phyloP scores from a whole-genome alignment of 2,888 invertebrate species.

The Noctua janthina region DNA sequence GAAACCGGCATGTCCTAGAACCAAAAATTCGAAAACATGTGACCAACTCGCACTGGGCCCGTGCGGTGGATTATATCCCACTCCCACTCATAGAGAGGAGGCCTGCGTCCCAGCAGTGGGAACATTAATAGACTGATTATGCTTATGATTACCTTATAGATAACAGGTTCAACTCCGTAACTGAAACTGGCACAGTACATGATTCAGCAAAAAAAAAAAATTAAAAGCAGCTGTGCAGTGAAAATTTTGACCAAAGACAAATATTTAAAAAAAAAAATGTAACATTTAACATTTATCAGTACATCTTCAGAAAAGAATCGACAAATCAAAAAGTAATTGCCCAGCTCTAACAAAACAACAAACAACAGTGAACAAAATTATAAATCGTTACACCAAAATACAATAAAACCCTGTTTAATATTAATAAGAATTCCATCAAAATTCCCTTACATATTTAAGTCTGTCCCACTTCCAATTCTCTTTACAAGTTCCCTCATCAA shows the following conservation, averaged over 20 bases:
- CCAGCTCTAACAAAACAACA: not conserved
- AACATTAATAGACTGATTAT: no score
- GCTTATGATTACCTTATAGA: not conserved
- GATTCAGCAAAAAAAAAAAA: no score
- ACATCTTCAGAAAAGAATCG: not conserved
- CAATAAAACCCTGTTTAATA: constrained; percentile 25
- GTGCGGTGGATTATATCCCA: not conserved
- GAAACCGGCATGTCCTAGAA: no score
- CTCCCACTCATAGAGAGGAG: no score
- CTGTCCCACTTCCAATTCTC: constrained; percentile 39
- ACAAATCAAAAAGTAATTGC: not conserved
- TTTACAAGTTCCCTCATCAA: constrained; percentile 58
- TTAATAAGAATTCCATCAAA: constrained; percentile 34
- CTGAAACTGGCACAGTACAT: no score
- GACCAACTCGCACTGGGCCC: not conserved
- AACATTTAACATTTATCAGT: not conserved
- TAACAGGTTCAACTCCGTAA: not conserved
- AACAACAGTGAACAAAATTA: constrained; percentile 1
- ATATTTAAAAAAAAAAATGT: not conserved
- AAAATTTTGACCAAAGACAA: not conserved
- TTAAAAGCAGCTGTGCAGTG: not conserved
- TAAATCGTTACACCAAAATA: constrained; percentile 13
- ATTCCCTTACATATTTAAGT: constrained; percentile 35
- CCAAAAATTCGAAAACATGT: not conserved
- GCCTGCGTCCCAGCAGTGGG: no score